Conservation (phyloP, 2,113 vertebrate species). For the Mesitornis unicolor region DNA sequence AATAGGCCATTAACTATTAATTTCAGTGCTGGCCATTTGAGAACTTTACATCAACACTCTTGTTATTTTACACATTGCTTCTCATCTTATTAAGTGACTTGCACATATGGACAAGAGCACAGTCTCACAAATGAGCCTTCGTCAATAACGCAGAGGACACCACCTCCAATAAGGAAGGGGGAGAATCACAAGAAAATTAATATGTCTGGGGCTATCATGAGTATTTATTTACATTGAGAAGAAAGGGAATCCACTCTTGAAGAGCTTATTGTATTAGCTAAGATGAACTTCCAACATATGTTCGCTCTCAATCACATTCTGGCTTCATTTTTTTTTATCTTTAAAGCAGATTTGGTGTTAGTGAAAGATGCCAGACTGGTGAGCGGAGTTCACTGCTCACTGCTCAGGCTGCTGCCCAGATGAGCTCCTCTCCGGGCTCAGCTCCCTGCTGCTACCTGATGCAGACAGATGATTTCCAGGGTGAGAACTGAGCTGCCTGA, state of each 20-base stretch:
- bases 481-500: not conserved
- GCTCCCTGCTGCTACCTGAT: not conserved
- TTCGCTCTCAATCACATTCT: constrained; percentile 15
- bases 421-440: not conserved
- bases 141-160: not conserved
- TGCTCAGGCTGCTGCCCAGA: not conserved
- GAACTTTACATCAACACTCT: constrained; percentile 71
- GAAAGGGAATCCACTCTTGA: constrained; percentile 15
- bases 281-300: constrained; percentile 54
- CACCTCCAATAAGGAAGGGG: not conserved
- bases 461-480: not conserved
- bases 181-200: constrained; percentile 25
- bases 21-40: constrained; percentile 61
- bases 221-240: constrained; percentile 45
- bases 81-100: constrained; percentile 67
- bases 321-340: not conserved
- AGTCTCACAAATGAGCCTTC: not conserved
- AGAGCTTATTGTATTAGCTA: constrained; percentile 42
- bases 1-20: constrained; percentile 75
- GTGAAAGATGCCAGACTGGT: constrained; percentile 29
- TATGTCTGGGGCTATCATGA: not conserved
- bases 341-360: constrained; percentile 27
- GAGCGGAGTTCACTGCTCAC: not conserved
- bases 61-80: constrained; percentile 74
- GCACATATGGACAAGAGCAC: constrained; percentile 50